A percentile compares a stretch with the other conserved stretches of the same genome.
Conservation (phyloP, 2,888 invertebrate genomes). For the Drosophila setosimentum region DNA sequence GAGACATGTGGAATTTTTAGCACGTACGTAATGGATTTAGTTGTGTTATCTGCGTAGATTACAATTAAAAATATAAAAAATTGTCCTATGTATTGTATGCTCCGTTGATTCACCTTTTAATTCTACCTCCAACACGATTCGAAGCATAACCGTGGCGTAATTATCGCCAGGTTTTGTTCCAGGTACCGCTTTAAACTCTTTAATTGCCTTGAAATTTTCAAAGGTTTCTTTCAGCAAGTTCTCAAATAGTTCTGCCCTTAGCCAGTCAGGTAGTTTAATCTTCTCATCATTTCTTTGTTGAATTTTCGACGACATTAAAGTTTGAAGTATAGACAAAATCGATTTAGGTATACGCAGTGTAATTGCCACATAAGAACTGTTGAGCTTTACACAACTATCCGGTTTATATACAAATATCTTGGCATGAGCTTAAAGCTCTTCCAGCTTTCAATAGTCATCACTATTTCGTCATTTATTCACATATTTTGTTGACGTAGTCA, state of each 20-base stretch:
- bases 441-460: background rate
- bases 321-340: background rate
- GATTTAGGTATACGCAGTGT: background rate
- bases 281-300: slow-evolving; percentile 1
- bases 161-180: slow-evolving; percentile 77
- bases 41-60: slow-evolving; percentile 22
- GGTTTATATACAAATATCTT: slow-evolving; percentile 1
- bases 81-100: background rate
- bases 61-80: background rate
- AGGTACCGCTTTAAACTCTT: slow-evolving; percentile 56
- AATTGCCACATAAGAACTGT: background rate
- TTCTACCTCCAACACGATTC: slow-evolving; percentile 69
- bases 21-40: slow-evolving; percentile 40
- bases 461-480: background rate
- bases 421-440: slow-evolving; percentile 14
- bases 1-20: slow-evolving; percentile 42
- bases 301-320: slow-evolving; percentile 22
- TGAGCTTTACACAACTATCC: background rate
- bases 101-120: slow-evolving; percentile 51
- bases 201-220: slow-evolving; percentile 46
- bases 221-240: slow-evolving; percentile 50
- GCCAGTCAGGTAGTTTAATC: slow-evolving; percentile 56
- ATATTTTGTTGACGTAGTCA: background rate
- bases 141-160: slow-evolving; percentile 75
- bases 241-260: slow-evolving; percentile 61